These are phyloP conservation scores for Antennarius striatus DNA, from an alignment of 2,113 vertebrate species.

Conservation along the genomic window DNA sequence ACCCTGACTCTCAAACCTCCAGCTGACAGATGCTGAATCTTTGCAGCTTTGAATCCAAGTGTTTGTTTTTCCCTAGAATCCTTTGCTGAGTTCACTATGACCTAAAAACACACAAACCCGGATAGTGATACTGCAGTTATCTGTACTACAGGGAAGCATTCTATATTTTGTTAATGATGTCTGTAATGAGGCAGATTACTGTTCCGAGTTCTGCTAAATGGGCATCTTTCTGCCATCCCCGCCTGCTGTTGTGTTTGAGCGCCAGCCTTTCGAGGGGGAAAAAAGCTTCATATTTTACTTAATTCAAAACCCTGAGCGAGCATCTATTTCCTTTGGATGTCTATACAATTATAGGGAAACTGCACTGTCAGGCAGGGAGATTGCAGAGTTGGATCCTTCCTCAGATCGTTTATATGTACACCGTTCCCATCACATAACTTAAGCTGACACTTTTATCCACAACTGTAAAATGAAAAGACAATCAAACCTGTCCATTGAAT, in stretches of 20 bases:
- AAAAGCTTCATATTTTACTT: neutral
- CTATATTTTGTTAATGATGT: conserved; percentile 65
- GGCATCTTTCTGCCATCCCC: conserved; percentile 32
- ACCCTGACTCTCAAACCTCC: neutral
- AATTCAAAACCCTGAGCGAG: conserved; percentile 38
- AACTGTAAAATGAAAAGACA: too few species aligned
- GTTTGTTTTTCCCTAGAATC: conserved; percentile 37
- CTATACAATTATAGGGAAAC: conserved; percentile 22
- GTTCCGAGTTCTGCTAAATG: conserved; percentile 61
- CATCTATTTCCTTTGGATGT: conserved; percentile 44
- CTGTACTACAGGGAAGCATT: conserved; percentile 40
- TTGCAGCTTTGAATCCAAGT: conserved; percentile 23
- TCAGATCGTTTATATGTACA: too few species aligned
- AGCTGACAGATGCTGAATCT: conserved; percentile 41
- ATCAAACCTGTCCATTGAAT: too few species aligned
- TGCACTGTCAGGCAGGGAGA: conserved; percentile 48
- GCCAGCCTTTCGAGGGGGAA: conserved; percentile 21
- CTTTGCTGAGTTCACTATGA: conserved; percentile 41
- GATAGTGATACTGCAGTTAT: conserved; percentile 60
- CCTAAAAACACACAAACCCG: conserved; percentile 28
- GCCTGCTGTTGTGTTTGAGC: conserved; percentile 26
- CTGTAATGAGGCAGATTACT: conserved; percentile 71
- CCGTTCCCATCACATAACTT: too few species aligned
- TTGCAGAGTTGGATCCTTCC: conserved; percentile 14
- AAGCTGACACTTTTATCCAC: too few species aligned